Evolutionary conservation across 2,113 vertebrate genomes (phyloP), one percentile per base, ranked within the genome.

Genomic region (Chloropsis hardwickii): DNA sequence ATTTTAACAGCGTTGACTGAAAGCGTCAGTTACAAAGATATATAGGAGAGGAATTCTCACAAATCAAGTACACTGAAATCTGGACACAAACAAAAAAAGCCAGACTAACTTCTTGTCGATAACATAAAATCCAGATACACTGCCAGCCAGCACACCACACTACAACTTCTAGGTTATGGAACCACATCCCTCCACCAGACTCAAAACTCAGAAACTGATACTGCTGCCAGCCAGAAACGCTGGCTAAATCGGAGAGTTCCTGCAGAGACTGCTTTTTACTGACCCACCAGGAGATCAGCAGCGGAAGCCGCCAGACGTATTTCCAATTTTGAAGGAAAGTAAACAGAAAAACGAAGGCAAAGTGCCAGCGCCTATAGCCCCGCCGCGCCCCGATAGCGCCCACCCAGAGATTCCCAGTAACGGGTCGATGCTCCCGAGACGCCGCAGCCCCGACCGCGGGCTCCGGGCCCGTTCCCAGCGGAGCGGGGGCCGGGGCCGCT

Each of bases 81-180:
- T 2, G 20, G 5, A 64, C 29, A 23, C 13, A 16, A 51, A 18
- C 22, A 23, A 76, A 81, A 37, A 90, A 65, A 24, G 8, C 14
- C 11, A 4, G 33, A 72, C 47, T 22, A 48, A 37, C 20, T 58
- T 42, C 39, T 51, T 22, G 14, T 31, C 18, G 15, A 2, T n/a
- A 86, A 22, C 4, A 40, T 11, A 27, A 9, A 40, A 27, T 2
- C 11, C 16, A 62, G 20, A 37, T 3, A 15, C 7, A 1, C 1
- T 14, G 12, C 27, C 83, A 74, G 40, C 15, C 53, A 58, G 61
- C 65, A 56, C n/a, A 11, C 25, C 6, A 33, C 18, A 3, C 6
- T 4, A 21, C 0, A 66, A 64, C 51, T 69, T 44, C 28, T 8
- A 13, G 7, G 7, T 47, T 57, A 45, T 0, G 14, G 65, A 60